phyloP scores from a whole-genome alignment of 2,888 invertebrate species.

The Polyommatus iphigenia region DNA sequence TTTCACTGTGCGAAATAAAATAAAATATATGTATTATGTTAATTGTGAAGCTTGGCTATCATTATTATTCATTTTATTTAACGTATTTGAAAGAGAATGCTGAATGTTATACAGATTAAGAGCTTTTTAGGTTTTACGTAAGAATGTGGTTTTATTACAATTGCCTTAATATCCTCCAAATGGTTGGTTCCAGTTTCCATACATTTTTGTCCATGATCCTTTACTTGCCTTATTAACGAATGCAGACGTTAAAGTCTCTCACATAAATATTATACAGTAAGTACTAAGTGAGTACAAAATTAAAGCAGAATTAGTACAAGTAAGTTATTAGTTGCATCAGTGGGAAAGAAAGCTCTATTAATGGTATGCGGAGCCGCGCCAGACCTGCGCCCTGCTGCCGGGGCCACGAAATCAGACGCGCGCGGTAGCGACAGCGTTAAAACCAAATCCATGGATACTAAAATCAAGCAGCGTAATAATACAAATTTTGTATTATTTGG shows the following conservation, averaged over 20 bases:
- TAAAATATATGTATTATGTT: background rate
- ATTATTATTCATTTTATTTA: background rate
- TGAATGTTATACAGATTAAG: background rate
- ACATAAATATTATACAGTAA: background rate
- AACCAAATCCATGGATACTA: no score
- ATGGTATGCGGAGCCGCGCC: constrained; percentile 56
- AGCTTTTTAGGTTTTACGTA: background rate
- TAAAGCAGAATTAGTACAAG: constrained; percentile 42
- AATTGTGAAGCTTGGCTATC: background rate
- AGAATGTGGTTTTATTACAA: background rate
- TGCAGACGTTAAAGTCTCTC: background rate
- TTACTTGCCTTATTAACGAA: background rate
- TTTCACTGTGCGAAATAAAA: background rate
- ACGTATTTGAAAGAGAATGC: background rate
- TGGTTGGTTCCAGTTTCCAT: background rate
- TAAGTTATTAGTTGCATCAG: constrained; percentile 54
- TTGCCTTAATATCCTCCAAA: no score
- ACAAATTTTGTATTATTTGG: no score
- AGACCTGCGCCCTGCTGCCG: constrained; percentile 34
- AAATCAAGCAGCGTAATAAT: no score
- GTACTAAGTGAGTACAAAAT: constrained; percentile 15
- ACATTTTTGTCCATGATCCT: background rate
- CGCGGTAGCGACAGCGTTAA: background rate
- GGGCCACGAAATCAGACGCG: background rate
- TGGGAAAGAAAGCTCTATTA: constrained; percentile 70